Evolutionary conservation across 2,113 vertebrate species (phyloP).

Genomic region (Reinhardtius hippoglossoides): DNA sequence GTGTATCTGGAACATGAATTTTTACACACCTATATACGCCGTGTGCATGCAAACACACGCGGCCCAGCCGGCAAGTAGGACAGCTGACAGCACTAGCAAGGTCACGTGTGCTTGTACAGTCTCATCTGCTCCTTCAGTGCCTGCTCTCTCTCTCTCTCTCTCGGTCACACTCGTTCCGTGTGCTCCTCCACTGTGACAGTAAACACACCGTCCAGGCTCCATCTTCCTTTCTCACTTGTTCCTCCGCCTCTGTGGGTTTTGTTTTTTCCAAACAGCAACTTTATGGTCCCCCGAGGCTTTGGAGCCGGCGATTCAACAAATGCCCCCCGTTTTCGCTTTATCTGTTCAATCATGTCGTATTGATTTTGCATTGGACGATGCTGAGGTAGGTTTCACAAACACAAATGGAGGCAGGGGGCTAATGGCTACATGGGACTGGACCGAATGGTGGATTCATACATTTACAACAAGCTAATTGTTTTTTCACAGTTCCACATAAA

Average conservation of each 20-base stretch:
- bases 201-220: neutral
- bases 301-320: conserved; percentile 32
- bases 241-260: conserved; percentile 26
- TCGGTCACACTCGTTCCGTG: conserved; percentile 22
- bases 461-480: conserved; percentile 15
- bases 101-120: conserved; percentile 62
- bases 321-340: conserved; percentile 42
- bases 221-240: conserved; percentile 9
- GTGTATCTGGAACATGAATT: conserved; percentile 40
- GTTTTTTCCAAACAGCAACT: conserved; percentile 37
- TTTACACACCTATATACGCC: conserved; percentile 25
- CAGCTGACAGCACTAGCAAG: conserved; percentile 54
- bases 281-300: conserved; percentile 43
- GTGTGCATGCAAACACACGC: conserved; percentile 1
- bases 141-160: conserved; percentile 20
- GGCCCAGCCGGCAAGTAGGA: conserved; percentile 43
- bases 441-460: conserved; percentile 22
- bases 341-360: conserved; percentile 61
- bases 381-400: conserved; percentile 39
- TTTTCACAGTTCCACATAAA: conserved; percentile 25
- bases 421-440: conserved; percentile 6
- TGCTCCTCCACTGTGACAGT: conserved; percentile 12
- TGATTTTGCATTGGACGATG: conserved; percentile 65
- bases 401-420: conserved; percentile 15
- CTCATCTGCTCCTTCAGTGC: conserved; percentile 44